These are phyloP conservation scores for Dicranocentrus wangi DNA, from an alignment of 2,888 invertebrate species.

Conservation along the genomic window DNA sequence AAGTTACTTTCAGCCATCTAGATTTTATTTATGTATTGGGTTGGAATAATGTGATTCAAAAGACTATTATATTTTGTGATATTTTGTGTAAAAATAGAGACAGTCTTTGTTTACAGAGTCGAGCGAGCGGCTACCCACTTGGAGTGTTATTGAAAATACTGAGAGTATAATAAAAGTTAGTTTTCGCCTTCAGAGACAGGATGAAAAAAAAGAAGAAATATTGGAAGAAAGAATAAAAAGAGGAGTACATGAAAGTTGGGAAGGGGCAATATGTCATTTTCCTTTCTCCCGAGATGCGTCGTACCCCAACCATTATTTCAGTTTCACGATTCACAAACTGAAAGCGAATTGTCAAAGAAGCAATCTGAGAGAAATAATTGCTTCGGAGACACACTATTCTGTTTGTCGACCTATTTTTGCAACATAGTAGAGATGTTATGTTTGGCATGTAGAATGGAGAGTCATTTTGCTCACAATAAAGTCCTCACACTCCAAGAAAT, in stretches of 20 bases:
- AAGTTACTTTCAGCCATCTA: too few species aligned
- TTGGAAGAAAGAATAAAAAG: neutral
- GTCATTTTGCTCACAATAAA: neutral
- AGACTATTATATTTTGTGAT: too few species aligned
- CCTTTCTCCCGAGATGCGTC: too few species aligned
- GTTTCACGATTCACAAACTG: neutral
- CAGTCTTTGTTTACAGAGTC: too few species aligned
- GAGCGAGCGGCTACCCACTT: too few species aligned
- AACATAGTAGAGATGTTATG: neutral
- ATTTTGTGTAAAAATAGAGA: too few species aligned
- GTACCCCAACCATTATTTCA: neutral
- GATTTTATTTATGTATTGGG: too few species aligned
- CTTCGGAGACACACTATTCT: conserved; percentile 17
- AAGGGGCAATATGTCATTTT: conserved; percentile 16
- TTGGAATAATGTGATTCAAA: too few species aligned
- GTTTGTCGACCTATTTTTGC: conserved; percentile 10
- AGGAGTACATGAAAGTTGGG: neutral
- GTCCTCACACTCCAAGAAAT: neutral
- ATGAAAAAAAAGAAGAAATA: neutral
- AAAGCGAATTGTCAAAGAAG: conserved; percentile 24
- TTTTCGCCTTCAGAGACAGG: too few species aligned
- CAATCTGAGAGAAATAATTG: conserved; percentile 42
- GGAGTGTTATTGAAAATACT: conserved; percentile 7
- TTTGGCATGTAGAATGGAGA: neutral
- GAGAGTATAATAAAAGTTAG: neutral